Percentiles rank a stretch among this genome's conserved stretches.
Evolutionary conservation across 2,888 invertebrate species (phyloP).

Genomic region (Lasioglossum vierecki): DNA sequence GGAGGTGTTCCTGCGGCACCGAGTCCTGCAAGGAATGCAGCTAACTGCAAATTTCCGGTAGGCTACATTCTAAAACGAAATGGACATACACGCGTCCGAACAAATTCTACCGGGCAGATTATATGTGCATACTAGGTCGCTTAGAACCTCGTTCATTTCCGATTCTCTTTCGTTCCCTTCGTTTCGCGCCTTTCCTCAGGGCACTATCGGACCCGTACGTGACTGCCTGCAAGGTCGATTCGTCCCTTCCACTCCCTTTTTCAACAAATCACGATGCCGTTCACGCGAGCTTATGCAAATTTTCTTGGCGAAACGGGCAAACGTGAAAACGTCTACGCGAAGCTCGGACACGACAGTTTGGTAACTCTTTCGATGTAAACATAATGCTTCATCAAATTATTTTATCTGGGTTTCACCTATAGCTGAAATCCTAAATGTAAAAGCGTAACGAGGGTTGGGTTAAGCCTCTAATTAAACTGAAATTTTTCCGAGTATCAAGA

Average conservation of each 20-base stretch:
- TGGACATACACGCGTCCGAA: conserved; percentile 62
- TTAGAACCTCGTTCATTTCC: conserved; percentile 45
- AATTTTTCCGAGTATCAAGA: background rate
- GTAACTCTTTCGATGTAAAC: background rate
- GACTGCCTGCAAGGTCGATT: conserved; percentile 36
- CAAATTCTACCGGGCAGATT: conserved; percentile 37
- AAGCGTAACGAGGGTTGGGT: background rate
- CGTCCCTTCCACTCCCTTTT: conserved; percentile 4
- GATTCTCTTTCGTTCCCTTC: conserved; percentile 46
- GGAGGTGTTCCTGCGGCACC: conserved; percentile 50
- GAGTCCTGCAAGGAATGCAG: conserved; percentile 78
- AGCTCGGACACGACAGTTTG: background rate
- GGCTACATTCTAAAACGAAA: conserved; percentile 66
- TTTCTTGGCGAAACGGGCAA: conserved; percentile 30
- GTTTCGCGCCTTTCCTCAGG: conserved; percentile 40
- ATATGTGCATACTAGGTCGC: conserved; percentile 20
- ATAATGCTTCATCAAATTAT: background rate
- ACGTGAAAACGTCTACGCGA: conserved; percentile 35
- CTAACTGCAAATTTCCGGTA: conserved; percentile 82
- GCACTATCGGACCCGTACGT: conserved; percentile 18
- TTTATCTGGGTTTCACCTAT: too few species aligned
- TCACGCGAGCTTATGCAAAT: conserved; percentile 47
- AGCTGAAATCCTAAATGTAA: too few species aligned
- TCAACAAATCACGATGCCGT: conserved; percentile 27
- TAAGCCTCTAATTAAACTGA: background rate